Conservation (phyloP, 1,140 invertebrate genomes). For the Drosophila yakuba region DNA sequence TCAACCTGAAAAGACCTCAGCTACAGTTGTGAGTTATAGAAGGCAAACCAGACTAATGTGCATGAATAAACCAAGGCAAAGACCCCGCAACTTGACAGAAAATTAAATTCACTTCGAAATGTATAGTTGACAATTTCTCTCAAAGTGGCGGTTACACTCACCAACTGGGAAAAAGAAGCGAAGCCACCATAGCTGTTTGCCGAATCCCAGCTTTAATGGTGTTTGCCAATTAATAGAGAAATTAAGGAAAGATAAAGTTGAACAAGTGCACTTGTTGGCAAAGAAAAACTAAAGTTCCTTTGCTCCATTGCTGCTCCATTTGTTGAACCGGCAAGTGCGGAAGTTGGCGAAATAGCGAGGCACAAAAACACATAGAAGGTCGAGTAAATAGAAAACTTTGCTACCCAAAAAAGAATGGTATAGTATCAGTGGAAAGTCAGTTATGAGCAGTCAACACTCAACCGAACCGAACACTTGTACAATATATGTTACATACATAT, state of each 20-base stretch:
- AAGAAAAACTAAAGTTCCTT: constrained; percentile 16
- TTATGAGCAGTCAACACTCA: constrained; percentile 46
- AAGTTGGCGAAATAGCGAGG: constrained; percentile 41
- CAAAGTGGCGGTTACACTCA: constrained; percentile 26
- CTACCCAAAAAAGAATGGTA: constrained; percentile 1
- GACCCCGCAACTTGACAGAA: constrained; percentile 10
- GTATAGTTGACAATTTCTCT: constrained; percentile 42
- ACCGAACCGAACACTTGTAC: neutral
- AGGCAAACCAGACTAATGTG: constrained; percentile 18
- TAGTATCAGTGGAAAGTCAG: constrained; percentile 48
- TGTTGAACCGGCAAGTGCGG: constrained; percentile 19
- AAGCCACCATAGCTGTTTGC: neutral
- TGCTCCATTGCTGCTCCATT: constrained; percentile 3
- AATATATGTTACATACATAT: neutral
- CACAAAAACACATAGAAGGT: constrained; percentile 17
- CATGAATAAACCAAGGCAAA: constrained; percentile 29
- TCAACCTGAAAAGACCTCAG: constrained; percentile 28
- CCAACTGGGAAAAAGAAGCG: constrained; percentile 8
- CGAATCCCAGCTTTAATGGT: constrained; percentile 14
- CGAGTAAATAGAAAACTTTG: constrained; percentile 56
- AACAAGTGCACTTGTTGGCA: constrained; percentile 1
- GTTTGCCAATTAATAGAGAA: constrained; percentile 54
- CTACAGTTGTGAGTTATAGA: constrained; percentile 11
- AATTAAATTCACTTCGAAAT: constrained; percentile 26
- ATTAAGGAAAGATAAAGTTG: constrained; percentile 33